These are phyloP conservation scores for Fragum fragum DNA, from an alignment of 2,888 invertebrate genomes.

Conservation along the genomic window DNA sequence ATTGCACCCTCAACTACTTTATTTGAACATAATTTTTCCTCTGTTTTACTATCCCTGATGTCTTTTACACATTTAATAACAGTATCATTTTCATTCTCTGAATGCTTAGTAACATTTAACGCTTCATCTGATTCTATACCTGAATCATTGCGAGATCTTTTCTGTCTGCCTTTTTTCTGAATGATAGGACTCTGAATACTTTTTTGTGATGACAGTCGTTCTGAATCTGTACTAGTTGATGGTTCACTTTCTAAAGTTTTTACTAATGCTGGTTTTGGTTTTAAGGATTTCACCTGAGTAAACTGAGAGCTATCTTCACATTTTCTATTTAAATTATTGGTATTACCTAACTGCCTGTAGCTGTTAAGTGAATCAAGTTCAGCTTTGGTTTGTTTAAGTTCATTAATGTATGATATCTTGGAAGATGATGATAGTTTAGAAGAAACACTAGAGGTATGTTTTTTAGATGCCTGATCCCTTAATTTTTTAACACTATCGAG, in stretches of 20 bases:
- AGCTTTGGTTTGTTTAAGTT: neutral
- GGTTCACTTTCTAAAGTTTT: neutral
- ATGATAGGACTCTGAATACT: neutral
- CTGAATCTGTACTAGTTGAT: neutral
- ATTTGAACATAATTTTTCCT: neutral
- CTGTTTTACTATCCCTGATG: no score
- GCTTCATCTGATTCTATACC: constrained; percentile 21
- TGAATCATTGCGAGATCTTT: constrained; percentile 28
- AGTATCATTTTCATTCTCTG: neutral
- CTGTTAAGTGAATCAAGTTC: constrained; percentile 17
- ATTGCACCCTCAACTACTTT: neutral
- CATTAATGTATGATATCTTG: neutral
- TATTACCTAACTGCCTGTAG: no score
- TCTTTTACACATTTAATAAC: neutral
- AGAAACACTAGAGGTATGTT: neutral
- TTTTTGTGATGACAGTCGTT: neutral
- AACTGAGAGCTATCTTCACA: neutral
- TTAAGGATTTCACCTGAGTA: neutral
- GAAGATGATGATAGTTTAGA: neutral
- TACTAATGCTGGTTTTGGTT: neutral
- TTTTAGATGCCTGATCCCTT: constrained; percentile 1
- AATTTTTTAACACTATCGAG: constrained; percentile 42
- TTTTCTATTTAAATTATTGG: neutral
- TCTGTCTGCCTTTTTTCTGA: constrained; percentile 19
- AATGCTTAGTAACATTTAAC: neutral